Conservation (phyloP, 2,797 vertebrate species). For the Ptychadena robeensis region DNA sequence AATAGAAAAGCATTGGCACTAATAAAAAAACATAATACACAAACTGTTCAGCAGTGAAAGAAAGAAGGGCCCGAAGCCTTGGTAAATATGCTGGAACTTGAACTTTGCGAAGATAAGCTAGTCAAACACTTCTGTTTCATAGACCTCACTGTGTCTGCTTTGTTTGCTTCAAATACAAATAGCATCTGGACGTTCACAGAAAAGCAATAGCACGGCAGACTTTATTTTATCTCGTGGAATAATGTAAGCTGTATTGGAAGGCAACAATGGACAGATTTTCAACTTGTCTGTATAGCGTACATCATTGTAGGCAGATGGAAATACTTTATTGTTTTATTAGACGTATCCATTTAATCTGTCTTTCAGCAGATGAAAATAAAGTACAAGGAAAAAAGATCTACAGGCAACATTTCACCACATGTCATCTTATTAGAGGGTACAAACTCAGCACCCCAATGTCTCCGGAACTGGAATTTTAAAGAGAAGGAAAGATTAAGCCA, state of each 20-base stretch:
- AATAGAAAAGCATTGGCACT: constrained; percentile 18
- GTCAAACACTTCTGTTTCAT: constrained; percentile 54
- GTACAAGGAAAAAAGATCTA: background rate
- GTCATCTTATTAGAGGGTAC: background rate
- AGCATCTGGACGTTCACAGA: constrained; percentile 46
- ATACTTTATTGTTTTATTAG: background rate
- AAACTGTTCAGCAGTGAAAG: constrained; percentile 2
- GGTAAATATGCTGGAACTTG: constrained; percentile 48
- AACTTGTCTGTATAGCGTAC: constrained; percentile 5
- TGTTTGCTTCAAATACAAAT: constrained; percentile 42
- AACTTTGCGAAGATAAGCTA: constrained; percentile 55
- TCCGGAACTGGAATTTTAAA: background rate
- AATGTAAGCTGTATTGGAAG: constrained; percentile 9
- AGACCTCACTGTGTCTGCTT: constrained; percentile 13
- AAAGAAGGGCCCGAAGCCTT: constrained; percentile 28
- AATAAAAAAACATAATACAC: constrained; percentile 22
- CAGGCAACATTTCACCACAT: background rate
- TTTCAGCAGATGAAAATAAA: background rate
- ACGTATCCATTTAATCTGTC: background rate
- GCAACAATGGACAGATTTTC: constrained; percentile 10
- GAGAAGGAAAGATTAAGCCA: background rate
- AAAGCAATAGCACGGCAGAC: constrained; percentile 37
- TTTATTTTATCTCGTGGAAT: constrained; percentile 27
- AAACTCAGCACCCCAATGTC: background rate
- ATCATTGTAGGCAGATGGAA: background rate